phyloP scores from a whole-genome alignment of 1,140 invertebrate genomes.

The Temnothorax nylanderi region DNA sequence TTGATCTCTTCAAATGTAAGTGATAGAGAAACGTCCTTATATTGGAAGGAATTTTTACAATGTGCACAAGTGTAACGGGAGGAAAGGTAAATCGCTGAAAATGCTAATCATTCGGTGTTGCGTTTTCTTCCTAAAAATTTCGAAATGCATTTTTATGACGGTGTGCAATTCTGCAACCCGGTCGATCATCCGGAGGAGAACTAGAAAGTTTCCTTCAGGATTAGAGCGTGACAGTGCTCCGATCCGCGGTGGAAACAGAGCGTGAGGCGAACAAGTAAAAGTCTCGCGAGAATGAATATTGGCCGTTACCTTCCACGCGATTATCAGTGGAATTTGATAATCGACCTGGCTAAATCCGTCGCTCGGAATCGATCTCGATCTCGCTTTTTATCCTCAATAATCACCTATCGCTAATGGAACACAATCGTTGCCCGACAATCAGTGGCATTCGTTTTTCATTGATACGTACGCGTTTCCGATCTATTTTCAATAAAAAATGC shows the following conservation, averaged over 20 bases:
- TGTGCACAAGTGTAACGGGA: neutral
- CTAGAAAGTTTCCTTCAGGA: conserved; percentile 78
- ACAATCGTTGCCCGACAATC: neutral
- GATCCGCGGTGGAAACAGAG: conserved; percentile 81
- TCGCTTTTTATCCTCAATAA: neutral
- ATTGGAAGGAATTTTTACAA: neutral
- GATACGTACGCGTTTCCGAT: neutral
- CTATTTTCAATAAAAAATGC: neutral
- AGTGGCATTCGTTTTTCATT: neutral
- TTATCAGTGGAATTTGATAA: conserved; percentile 9
- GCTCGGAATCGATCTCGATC: neutral
- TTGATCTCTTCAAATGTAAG: neutral
- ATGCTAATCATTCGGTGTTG: neutral
- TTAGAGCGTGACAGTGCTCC: conserved; percentile 81
- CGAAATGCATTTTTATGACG: neutral
- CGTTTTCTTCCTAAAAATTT: neutral
- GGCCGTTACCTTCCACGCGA: conserved; percentile 31
- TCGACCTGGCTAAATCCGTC: conserved; percentile 8
- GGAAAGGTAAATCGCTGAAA: neutral
- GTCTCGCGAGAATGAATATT: conserved; percentile 76
- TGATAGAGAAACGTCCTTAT: neutral
- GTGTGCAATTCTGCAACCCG: neutral
- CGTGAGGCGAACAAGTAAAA: conserved; percentile 80
- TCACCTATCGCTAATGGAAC: neutral
- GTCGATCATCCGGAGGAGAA: conserved; percentile 61